Evolutionary conservation across 1,140 invertebrate genomes (phyloP).

Genomic region (Danaus melanippus): DNA sequence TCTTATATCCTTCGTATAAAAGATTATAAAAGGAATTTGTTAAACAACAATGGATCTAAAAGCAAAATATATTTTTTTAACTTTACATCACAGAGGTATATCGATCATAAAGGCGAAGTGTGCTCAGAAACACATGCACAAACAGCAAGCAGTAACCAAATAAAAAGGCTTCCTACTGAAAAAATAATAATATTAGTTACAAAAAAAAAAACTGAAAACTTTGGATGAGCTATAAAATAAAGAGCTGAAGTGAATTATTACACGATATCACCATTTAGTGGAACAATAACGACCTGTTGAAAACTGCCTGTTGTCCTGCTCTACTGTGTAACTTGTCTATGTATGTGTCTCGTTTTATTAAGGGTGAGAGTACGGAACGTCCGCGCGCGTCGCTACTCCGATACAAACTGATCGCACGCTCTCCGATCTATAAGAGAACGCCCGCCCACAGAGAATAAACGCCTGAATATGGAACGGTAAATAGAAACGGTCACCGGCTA

Average conservation of each 20-base stretch:
- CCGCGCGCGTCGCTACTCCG: conserved; percentile 51
- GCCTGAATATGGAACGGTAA: conserved; percentile 56
- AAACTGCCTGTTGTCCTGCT: conserved; percentile 45
- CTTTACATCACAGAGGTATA: too few species aligned
- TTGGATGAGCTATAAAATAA: conserved; percentile 42
- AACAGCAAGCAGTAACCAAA: too few species aligned
- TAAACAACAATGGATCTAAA: too few species aligned
- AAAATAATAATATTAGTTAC: too few species aligned
- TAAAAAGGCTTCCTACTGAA: too few species aligned
- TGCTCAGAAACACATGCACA: too few species aligned
- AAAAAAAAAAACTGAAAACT: conserved; percentile 24
- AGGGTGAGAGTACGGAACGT: conserved; percentile 34
- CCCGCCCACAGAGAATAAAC: conserved; percentile 48
- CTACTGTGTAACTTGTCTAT: conserved; percentile 31
- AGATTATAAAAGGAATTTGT: too few species aligned
- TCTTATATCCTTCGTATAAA: too few species aligned
- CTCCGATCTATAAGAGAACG: conserved; percentile 58
- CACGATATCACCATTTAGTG: conserved; percentile 59
- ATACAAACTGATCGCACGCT: conserved; percentile 48
- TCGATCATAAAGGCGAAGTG: too few species aligned
- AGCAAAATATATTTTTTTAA: too few species aligned
- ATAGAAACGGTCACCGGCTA: conserved; percentile 48
- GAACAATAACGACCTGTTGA: conserved; percentile 68
- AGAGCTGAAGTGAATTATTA: conserved; percentile 57
- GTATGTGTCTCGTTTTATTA: conserved; percentile 37